Evolutionary conservation across 2,113 vertebrate species (phyloP).

Genomic region (Oreotrochilus melanogaster): DNA sequence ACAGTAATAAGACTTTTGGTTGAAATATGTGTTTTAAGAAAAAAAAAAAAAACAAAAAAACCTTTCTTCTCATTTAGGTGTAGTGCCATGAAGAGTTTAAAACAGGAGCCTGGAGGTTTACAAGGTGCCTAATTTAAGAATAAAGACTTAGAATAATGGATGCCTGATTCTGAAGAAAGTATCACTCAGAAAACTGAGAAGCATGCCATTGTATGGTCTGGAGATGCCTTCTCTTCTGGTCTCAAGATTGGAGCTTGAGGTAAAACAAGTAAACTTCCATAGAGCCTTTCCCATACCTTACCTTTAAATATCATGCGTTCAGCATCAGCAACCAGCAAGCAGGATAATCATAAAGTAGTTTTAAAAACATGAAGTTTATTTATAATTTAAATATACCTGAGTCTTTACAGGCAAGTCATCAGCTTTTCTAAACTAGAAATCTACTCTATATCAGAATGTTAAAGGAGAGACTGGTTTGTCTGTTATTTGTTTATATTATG

Average conservation of each 20-base stretch:
- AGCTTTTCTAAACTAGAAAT: not conserved
- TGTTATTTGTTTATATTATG: not conserved
- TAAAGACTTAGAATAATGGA: not conserved
- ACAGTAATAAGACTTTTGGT: not conserved
- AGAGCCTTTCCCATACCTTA: not conserved
- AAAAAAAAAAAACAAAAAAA: not conserved
- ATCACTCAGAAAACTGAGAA: not conserved
- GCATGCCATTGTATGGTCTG: not conserved
- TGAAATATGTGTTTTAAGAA: not conserved
- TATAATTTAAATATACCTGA: not conserved
- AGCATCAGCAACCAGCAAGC: not conserved
- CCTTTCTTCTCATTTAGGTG: not conserved
- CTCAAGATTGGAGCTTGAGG: not conserved
- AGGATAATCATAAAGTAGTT: not conserved
- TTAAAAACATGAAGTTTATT: not conserved
- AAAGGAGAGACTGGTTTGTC: not conserved
- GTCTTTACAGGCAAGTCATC: not conserved
- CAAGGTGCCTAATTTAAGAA: not conserved
- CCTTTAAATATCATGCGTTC: not conserved
- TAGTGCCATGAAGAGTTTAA: not conserved
- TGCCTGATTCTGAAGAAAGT: not conserved
- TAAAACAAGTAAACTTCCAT: not conserved
- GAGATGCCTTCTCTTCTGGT: not conserved
- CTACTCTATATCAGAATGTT: not conserved
- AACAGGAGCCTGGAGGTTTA: not conserved